Conservation (phyloP, 2,888 invertebrate species). For the Hyposoter dolosus region DNA sequence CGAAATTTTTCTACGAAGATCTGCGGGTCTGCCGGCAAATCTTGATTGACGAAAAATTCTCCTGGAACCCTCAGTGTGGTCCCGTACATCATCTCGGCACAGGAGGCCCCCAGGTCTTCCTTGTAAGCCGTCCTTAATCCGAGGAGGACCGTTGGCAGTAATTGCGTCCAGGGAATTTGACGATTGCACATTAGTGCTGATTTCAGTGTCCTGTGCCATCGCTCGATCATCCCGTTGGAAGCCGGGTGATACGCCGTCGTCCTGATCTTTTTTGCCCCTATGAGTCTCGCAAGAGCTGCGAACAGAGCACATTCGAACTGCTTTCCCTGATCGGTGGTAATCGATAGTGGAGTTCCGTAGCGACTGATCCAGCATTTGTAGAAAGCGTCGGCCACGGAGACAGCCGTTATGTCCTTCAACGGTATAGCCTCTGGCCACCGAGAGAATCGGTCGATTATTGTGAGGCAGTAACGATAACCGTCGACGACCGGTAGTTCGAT, state of each 20-base stretch:
- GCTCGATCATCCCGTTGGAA: background rate
- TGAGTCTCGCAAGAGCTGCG: constrained; percentile 58
- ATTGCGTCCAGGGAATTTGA: too few relatives aligned
- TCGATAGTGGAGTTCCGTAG: constrained; percentile 48
- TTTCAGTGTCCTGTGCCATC: background rate
- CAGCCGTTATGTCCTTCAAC: constrained; percentile 60
- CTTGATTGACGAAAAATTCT: constrained; percentile 40
- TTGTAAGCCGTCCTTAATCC: too few relatives aligned
- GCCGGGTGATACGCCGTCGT: background rate
- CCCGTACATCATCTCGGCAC: background rate
- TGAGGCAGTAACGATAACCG: constrained; percentile 76
- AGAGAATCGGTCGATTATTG: constrained; percentile 72
- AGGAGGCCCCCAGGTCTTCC: too few relatives aligned
- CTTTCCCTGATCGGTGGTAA: constrained; percentile 77
- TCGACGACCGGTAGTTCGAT: constrained; percentile 74
- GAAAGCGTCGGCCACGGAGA: constrained; percentile 28
- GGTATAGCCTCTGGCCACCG: constrained; percentile 74
- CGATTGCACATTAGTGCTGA: background rate
- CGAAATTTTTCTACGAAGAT: too few relatives aligned
- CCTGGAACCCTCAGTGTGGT: constrained; percentile 54
- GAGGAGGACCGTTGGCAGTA: too few relatives aligned
- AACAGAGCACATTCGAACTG: constrained; percentile 74
- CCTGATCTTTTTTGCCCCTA: background rate
- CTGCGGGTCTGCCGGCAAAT: too few relatives aligned
- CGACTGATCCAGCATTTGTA: constrained; percentile 29